phyloP scores from a whole-genome alignment of 2,113 vertebrate genomes.

The Pandion haliaetus region DNA sequence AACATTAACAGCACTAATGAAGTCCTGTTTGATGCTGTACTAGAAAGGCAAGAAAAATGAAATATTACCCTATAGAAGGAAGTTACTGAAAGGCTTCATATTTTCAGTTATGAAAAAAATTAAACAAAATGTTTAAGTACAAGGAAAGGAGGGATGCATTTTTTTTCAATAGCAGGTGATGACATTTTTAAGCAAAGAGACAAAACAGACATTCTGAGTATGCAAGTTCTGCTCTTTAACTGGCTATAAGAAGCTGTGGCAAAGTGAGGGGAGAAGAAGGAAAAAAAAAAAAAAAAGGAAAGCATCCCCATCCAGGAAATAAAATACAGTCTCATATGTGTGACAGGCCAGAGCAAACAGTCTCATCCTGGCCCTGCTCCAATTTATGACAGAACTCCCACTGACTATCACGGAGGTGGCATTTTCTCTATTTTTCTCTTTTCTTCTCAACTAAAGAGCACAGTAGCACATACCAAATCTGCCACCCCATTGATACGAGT shows the following conservation, averaged over 20 bases:
- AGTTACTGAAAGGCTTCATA: neutral
- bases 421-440: neutral
- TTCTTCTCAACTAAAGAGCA: neutral
- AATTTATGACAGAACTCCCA: neutral
- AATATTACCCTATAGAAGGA: neutral
- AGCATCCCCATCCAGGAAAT: neutral
- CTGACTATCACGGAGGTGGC: neutral
- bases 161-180: neutral
- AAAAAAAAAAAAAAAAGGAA: neutral
- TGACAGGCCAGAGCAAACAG: neutral
- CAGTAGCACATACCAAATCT: neutral
- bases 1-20: constrained; percentile 26
- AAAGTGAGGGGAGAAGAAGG: neutral
- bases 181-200: neutral
- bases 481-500: neutral
- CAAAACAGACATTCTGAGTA: neutral
- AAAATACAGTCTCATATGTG: neutral
- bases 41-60: constrained; percentile 4
- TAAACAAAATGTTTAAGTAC: neutral
- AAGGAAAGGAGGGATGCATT: neutral
- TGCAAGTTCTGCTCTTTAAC: neutral
- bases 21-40: constrained; percentile 1
- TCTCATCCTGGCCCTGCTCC: neutral
- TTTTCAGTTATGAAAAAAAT: neutral
- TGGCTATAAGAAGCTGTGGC: neutral